A percentile compares a stretch with the other conserved stretches of the same genome.
Evolutionary conservation across 2,888 invertebrate genomes (phyloP).

Genomic region (Erebia aethiops): DNA sequence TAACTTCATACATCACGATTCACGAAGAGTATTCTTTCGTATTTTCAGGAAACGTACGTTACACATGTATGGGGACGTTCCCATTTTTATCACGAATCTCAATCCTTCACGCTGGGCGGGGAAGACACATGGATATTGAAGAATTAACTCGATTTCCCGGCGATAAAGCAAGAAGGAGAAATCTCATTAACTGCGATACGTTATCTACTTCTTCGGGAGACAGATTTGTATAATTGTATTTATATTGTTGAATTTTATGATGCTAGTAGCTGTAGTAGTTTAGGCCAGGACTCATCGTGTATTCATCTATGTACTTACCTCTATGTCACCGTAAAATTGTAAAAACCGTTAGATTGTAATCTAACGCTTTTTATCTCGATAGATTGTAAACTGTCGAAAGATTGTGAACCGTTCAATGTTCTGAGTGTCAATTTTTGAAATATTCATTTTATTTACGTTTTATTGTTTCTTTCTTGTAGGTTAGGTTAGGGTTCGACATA

Average conservation of each 20-base stretch:
- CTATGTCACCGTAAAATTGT: no score
- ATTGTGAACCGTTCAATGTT: no score
- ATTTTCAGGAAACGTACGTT: slow-evolving; percentile 30
- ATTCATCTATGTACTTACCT: no score
- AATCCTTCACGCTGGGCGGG: slow-evolving; percentile 48
- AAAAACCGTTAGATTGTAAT: no score
- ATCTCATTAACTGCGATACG: slow-evolving; percentile 29
- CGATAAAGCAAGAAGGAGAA: slow-evolving; percentile 45
- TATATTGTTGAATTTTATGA: slow-evolving; percentile 1
- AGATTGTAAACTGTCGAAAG: no score
- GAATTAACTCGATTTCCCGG: slow-evolving; percentile 50
- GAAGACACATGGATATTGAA: slow-evolving; percentile 50
- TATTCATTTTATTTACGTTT: no score
- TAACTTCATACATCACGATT: slow-evolving; percentile 5
- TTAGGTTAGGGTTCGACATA: no score
- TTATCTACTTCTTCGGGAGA: slow-evolving; percentile 19
- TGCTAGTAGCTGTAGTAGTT: not conserved
- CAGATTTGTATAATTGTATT: slow-evolving; percentile 5
- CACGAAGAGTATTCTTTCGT: slow-evolving; percentile 23
- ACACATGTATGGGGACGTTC: slow-evolving; percentile 54
- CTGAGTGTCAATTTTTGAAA: no score
- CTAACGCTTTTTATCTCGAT: no score
- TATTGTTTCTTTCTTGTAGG: no score
- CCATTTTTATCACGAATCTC: slow-evolving; percentile 58
- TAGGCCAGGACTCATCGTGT: not conserved